Evolutionary conservation across 2,113 vertebrate genomes (phyloP), one percentile per base, ranked within the genome.

Genomic region (Ceratotherium simum): DNA sequence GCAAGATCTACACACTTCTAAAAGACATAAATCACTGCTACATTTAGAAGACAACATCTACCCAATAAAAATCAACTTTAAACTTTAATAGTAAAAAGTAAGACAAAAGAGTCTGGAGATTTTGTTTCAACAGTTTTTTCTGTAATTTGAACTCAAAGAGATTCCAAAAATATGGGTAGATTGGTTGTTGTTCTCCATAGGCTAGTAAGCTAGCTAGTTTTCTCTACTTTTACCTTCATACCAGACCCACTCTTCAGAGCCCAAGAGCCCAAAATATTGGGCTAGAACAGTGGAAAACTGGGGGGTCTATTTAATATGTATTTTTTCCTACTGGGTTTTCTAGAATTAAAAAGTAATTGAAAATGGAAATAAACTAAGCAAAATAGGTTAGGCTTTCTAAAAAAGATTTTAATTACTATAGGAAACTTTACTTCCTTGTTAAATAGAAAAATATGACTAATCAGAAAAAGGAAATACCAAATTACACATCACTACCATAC

Each of bases 141-240:
- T 98, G 94, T 98, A 99, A 99, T 97, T 98, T 97, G 87, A 99
- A 98, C 97, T 99, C 98, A 98, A 98, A 98, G 93, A 76, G 97
- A 99, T 99, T 99, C 98, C 97, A 99, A 98, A 98, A 99, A 98
- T 98, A 98, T 70, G 93, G 84, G 81, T 98, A 99, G 98, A 99
- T 84, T 98, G 12, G 3, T 65, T 98, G 99, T 98, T 98, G 98
- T 98, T 99, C 98, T 98, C 97, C 23, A 20, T 95, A 98, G 82
- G 93, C 93, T 98, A 82, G 92, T 98, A 98, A 98, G 98, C 85
- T 92, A 69, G 75, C 60, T 96, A 97, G 82, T 98, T 98, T 98
- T 95, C 96, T 98, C 82, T 97, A 87, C 91, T 98, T 98, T 98
- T 97, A 95, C 51, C 73, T 98, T 93, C 69, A 97, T 96, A 86